These are phyloP conservation scores for Saccostrea cuccullata DNA, from an alignment of 1,140 invertebrate genomes.

Conservation along the genomic window DNA sequence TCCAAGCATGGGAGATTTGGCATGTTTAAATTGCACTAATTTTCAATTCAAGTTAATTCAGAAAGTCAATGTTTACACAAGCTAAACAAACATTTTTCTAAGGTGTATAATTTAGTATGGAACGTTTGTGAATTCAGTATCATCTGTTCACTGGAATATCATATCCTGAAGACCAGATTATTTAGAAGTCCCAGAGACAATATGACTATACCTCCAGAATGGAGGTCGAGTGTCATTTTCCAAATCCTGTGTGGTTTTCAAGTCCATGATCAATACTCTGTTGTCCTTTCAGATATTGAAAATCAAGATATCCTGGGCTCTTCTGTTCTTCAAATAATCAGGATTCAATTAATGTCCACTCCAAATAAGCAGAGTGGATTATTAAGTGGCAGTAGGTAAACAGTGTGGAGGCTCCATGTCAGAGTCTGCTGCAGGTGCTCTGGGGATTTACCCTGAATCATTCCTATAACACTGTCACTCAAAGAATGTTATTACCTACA, in stretches of 20 bases:
- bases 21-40: background rate
- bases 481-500: too few species aligned
- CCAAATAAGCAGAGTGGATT: slow-evolving; percentile 19
- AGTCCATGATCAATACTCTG: slow-evolving; percentile 19
- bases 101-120: slow-evolving; percentile 22
- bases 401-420: background rate
- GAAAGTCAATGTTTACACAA: slow-evolving; percentile 23
- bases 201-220: background rate
- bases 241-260: background rate
- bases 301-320: slow-evolving; percentile 32
- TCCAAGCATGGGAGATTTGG: background rate
- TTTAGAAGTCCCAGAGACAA: background rate
- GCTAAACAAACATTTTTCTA: slow-evolving; percentile 28
- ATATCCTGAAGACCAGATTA: background rate
- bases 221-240: background rate
- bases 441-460: background rate
- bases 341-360: slow-evolving; percentile 36
- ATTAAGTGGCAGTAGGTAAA: slow-evolving; percentile 9
- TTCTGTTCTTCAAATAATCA: slow-evolving; percentile 34
- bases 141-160: background rate
- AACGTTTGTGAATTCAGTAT: background rate
- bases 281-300: slow-evolving; percentile 37
- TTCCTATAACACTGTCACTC: background rate
- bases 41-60: slow-evolving; percentile 22
- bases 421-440: slow-evolving; percentile 1